Base-by-base conservation (phyloP, 2,113 vertebrate species). In the Melanostigma gelatinosum region DNA sequence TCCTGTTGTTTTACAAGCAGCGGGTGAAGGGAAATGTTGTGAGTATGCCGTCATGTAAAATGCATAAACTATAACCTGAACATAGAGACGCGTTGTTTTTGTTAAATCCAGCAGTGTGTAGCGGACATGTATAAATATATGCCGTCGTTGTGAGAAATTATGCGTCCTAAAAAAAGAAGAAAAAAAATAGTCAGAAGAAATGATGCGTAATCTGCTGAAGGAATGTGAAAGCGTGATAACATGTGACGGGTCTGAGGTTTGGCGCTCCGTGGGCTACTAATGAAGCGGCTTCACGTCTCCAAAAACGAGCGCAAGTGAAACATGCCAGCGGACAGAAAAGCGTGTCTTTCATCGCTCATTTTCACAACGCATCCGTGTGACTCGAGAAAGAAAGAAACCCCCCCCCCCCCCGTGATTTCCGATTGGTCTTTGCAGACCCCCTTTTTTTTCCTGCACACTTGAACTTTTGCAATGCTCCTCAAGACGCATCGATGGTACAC, bases 221-320 rank as follows among this genome's bases (percentile, higher is more conserved):
- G 16, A 32, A 6, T 65, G 67, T 65, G 72, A 95, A 95, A 95
- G 93, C 91, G 87, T 89, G 92, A 94, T 92, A 93, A 85, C 27
- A 7, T 63, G 83, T 89, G 76, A 34, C 48, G 27, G 18, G 64
- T 38, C 57, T 78, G 29, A 15, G 15, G 58, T 9, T 46, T n/a
- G 50, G 76, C 55, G 66, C 71, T 88, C 11, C 55, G 55, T 20
- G 5, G 3, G 20, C 44, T 15, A 8, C 64, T 16, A 27, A 67
- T 38, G 55, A 94, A 94, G 95, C 94, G 94, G 85, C 66, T 90
- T 88, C 91, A 89, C 92, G 92, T 90, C 92, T 94, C 91, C 75
- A 54, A 85, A 93, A 90, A 73, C 10, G 29, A 27, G 77, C 68
- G 75, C 80, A 29, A 67, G 82, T 73, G 57, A 64, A 85, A 78